phyloP scores from a whole-genome alignment of 2,888 invertebrate genomes.

The Drosophila mimica region DNA sequence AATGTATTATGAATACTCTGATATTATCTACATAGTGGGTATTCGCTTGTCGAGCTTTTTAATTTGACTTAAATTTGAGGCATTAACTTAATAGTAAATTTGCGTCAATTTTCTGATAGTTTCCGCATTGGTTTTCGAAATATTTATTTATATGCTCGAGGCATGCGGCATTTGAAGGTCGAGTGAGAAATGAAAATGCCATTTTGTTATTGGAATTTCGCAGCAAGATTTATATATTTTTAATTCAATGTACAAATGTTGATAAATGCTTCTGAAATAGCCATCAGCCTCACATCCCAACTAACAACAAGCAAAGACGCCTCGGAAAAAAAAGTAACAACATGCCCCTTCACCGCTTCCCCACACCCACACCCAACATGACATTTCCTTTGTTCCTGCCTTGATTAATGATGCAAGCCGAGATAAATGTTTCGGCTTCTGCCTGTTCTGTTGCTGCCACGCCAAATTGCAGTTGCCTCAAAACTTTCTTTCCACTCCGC shows the following conservation, averaged over 20 bases:
- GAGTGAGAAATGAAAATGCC: conserved; percentile 52
- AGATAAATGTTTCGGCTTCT: conserved; percentile 66
- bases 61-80: not conserved
- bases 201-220: conserved; percentile 40
- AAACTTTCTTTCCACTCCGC: conserved; percentile 36
- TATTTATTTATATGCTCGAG: conserved; percentile 25
- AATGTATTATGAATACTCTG: not conserved
- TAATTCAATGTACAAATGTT: conserved; percentile 70
- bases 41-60: not conserved
- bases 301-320: not conserved
- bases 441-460: conserved; percentile 29
- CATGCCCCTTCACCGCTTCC: not conserved
- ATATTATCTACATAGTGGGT: not conserved
- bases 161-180: conserved; percentile 48
- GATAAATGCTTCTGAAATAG: conserved; percentile 64
- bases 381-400: conserved; percentile 50
- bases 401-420: conserved; percentile 71
- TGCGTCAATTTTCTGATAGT: conserved; percentile 24
- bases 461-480: conserved; percentile 55
- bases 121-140: conserved; percentile 26
- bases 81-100: conserved; percentile 5
- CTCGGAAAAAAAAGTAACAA: not conserved
- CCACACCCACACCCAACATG: not conserved
- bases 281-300: not conserved
- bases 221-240: conserved; percentile 60